Evolutionary conservation across 2,888 invertebrate species (phyloP).

Genomic region (Heliconius erato): DNA sequence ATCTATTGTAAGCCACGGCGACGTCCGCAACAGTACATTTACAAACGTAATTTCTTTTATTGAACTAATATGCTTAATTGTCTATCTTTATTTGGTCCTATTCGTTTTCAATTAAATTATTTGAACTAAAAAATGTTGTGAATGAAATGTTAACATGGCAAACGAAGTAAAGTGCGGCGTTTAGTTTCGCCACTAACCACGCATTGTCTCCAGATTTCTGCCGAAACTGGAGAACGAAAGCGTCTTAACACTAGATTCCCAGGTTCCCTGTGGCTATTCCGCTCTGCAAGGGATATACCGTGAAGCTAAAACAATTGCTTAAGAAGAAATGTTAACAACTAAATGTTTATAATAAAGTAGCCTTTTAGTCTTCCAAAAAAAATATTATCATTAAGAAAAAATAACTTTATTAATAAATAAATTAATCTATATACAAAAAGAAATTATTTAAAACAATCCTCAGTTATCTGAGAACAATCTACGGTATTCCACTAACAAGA

Average conservation of each 20-base stretch:
- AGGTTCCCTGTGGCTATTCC: background rate
- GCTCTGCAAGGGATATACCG: background rate
- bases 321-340: no score
- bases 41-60: constrained; percentile 72
- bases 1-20: constrained; percentile 84
- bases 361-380: background rate
- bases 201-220: background rate
- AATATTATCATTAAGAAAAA: background rate
- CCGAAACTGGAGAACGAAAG: background rate
- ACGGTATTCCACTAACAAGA: constrained; percentile 23
- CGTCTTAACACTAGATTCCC: background rate
- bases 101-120: constrained; percentile 4
- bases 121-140: background rate
- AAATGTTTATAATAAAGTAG: no score
- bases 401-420: background rate
- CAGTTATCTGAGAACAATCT: constrained; percentile 13
- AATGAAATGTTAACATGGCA: background rate
- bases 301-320: background rate
- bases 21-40: constrained; percentile 80
- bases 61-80: constrained; percentile 73
- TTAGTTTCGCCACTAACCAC: background rate
- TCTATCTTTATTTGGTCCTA: constrained; percentile 51
- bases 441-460: background rate
- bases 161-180: background rate
- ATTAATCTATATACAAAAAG: background rate